phyloP scores from a whole-genome alignment of 2,888 invertebrate genomes.

The Himalopsyche kuldschensis region DNA sequence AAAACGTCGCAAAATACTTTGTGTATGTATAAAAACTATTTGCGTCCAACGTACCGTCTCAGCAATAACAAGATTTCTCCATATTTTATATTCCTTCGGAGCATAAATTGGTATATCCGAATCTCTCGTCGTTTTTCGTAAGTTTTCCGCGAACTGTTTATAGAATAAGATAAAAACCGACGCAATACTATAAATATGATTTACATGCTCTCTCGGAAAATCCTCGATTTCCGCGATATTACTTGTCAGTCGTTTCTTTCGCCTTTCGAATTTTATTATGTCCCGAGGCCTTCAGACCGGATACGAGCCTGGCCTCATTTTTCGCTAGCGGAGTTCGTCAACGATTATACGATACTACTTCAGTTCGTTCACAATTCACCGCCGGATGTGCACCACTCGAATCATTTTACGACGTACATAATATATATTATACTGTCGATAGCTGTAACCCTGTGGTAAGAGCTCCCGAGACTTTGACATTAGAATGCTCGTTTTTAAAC shows the following conservation, averaged over 20 bases:
- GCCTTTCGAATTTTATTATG: slow-evolving; percentile 27
- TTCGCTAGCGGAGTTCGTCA: neutral
- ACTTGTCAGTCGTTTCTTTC: slow-evolving; percentile 32
- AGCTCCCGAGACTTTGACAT: too few relatives aligned
- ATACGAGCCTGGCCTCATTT: slow-evolving; percentile 6
- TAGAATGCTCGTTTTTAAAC: too few relatives aligned
- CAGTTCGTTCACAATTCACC: too few relatives aligned
- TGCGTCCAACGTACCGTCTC: neutral
- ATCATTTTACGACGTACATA: too few relatives aligned
- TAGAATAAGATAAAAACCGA: neutral
- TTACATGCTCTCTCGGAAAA: slow-evolving; percentile 29
- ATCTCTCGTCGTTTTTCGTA: neutral
- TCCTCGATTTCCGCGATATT: slow-evolving; percentile 27
- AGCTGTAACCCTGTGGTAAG: too few relatives aligned
- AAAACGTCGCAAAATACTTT: too few relatives aligned
- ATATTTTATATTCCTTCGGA: neutral
- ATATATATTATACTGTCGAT: too few relatives aligned
- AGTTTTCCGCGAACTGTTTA: neutral
- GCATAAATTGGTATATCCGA: neutral
- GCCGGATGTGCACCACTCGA: too few relatives aligned
- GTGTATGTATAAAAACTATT: neutral
- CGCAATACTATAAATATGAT: slow-evolving; percentile 37
- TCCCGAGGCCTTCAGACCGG: slow-evolving; percentile 19
- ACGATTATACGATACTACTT: neutral
- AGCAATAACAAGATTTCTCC: neutral